A percentile compares a stretch with the other conserved stretches of the same genome.
Conservation (phyloP, 2,888 invertebrate species). For the Hyalella azteca region DNA sequence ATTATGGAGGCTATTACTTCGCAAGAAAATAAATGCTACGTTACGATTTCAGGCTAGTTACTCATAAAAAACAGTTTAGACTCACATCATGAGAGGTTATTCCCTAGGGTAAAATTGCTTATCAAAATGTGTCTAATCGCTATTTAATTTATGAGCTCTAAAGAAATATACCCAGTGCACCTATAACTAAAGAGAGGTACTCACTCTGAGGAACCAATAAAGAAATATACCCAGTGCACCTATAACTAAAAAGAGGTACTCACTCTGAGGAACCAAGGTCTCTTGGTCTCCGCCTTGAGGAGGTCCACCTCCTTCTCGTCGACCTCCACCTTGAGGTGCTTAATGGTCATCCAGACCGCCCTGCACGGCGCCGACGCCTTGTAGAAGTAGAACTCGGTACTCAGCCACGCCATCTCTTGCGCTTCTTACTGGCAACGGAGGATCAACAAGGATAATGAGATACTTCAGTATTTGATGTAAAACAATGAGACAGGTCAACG, state of each 20-base stretch:
- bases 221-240: too few relatives aligned
- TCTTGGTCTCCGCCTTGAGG: constrained; percentile 56
- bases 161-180: too few relatives aligned
- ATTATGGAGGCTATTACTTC: too few relatives aligned
- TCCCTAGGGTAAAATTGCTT: too few relatives aligned
- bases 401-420: constrained; percentile 53
- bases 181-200: constrained; percentile 26
- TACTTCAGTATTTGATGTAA: too few relatives aligned
- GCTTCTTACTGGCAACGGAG: background rate
- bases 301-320: constrained; percentile 54
- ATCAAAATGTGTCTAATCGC: too few relatives aligned
- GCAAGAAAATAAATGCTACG: too few relatives aligned
- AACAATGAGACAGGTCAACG: too few relatives aligned
- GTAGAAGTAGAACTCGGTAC: constrained; percentile 56
- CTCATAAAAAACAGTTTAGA: too few relatives aligned
- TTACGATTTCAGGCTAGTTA: too few relatives aligned
- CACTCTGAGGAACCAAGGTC: constrained; percentile 57
- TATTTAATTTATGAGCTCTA: too few relatives aligned
- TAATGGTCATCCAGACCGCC: constrained; percentile 52
- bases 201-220: constrained; percentile 56
- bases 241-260: constrained; percentile 34
- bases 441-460: background rate
- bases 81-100: too few relatives aligned
- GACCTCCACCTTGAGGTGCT: constrained; percentile 47
- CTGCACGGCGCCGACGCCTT: constrained; percentile 53